phyloP scores from a whole-genome alignment of 2,797 vertebrate genomes.

The Brachyrhaphis roseni region DNA sequence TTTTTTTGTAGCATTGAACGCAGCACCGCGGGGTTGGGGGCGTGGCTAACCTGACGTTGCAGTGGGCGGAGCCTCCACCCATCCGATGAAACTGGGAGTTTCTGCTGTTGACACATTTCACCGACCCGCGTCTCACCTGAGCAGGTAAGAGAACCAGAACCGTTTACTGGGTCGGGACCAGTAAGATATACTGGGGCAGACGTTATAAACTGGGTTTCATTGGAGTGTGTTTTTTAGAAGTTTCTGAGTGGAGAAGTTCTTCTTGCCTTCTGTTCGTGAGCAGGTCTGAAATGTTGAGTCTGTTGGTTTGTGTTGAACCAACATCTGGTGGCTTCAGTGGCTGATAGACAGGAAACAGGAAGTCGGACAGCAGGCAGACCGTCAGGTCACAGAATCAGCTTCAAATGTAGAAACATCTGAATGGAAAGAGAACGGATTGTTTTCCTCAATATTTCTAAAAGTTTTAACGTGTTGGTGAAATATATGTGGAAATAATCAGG shows the following conservation, averaged over 20 bases:
- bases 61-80: constrained; percentile 36
- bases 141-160: constrained; percentile 48
- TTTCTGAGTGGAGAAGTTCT: neutral
- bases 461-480: too few species aligned
- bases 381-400: too few species aligned
- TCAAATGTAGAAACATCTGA: too few species aligned
- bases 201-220: neutral
- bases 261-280: neutral
- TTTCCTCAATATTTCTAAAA: too few species aligned
- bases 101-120: neutral
- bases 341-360: neutral
- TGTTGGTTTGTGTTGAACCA: too few species aligned
- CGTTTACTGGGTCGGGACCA: constrained; percentile 7
- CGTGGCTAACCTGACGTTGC: neutral
- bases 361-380: too few species aligned
- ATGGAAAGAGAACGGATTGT: too few species aligned
- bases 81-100: neutral
- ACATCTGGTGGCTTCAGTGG: neutral
- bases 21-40: neutral
- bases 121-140: neutral
- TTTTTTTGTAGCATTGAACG: constrained; percentile 6
- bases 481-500: too few species aligned
- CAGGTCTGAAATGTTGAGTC: too few species aligned
- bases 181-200: neutral
- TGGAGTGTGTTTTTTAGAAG: neutral